A percentile compares a stretch with the other conserved stretches of the same genome.
Evolutionary conservation across 1,140 invertebrate genomes (phyloP).

Genomic region (Bilobella aurantiaca): DNA sequence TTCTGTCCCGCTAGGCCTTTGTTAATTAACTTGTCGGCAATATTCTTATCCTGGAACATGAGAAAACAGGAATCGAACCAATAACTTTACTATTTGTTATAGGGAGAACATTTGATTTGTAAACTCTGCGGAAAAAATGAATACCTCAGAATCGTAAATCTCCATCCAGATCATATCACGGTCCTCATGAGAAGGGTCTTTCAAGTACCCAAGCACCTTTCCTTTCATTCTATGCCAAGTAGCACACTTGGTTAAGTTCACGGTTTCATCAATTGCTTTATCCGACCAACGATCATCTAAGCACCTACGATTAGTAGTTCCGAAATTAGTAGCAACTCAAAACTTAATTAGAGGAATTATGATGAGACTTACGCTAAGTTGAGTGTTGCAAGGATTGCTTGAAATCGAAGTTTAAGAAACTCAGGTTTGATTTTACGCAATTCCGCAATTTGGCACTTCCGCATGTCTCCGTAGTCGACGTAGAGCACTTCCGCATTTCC

Average conservation of each 20-base stretch:
- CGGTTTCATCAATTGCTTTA: constrained; percentile 22
- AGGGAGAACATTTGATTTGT: too few relatives aligned
- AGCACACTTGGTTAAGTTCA: constrained; percentile 27
- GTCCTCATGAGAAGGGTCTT: constrained; percentile 5
- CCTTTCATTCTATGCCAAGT: constrained; percentile 26
- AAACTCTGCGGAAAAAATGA: neutral
- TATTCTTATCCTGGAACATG: too few relatives aligned
- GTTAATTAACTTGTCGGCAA: too few relatives aligned
- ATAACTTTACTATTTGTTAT: too few relatives aligned
- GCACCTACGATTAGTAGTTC: constrained; percentile 13
- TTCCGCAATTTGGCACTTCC: constrained; percentile 1
- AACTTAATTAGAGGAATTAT: neutral
- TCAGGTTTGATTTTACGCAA: constrained; percentile 16
- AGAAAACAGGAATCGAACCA: too few relatives aligned
- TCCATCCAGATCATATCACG: constrained; percentile 27
- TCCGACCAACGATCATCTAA: constrained; percentile 22
- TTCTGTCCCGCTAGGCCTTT: too few relatives aligned
- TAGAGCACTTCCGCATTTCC: constrained; percentile 24
- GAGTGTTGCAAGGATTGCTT: constrained; percentile 30
- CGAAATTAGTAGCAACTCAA: neutral
- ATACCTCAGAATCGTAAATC: constrained; percentile 21
- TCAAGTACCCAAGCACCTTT: constrained; percentile 19
- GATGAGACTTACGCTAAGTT: constrained; percentile 24
- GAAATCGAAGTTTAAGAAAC: constrained; percentile 26
- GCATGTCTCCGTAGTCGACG: constrained; percentile 28